Conservation (phyloP, 30 jellyfish, hydroid and myxozoan genomes). For the Pelagia noctiluca region DNA sequence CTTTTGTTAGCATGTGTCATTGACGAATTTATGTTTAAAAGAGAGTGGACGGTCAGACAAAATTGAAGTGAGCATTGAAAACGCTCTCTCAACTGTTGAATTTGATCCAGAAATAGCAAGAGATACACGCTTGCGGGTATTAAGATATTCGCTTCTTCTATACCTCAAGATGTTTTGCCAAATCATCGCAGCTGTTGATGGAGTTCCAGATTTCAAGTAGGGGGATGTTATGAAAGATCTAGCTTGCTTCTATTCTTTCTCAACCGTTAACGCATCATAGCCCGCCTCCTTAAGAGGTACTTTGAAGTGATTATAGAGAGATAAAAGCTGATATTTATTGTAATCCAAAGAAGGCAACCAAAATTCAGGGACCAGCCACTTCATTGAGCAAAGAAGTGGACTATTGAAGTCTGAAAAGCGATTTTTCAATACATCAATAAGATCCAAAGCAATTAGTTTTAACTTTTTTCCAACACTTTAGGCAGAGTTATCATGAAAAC, state of each 20-base stretch:
- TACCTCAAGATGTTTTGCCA: constrained; percentile 16
- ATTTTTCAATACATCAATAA: background rate
- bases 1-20: constrained; percentile 29
- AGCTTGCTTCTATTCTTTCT: constrained; percentile 11
- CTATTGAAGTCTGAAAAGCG: background rate
- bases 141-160: constrained; percentile 24
- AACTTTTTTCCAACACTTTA: background rate
- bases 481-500: background rate
- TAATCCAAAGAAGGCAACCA: constrained; percentile 17
- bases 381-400: background rate
- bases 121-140: constrained; percentile 25
- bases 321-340: background rate
- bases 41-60: constrained; percentile 54
- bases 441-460: background rate
- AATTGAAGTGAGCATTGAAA: constrained; percentile 27
- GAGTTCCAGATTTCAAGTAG: background rate
- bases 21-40: background rate
- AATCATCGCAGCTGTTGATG: background rate
- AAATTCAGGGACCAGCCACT: constrained; percentile 31
- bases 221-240: constrained; percentile 3
- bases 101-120: constrained; percentile 35
- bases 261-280: constrained; percentile 4
- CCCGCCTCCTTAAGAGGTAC: constrained; percentile 3
- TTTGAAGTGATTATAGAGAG: constrained; percentile 10
- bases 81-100: constrained; percentile 45